A percentile compares a stretch with the other conserved stretches of the same genome.
Conservation (phyloP, 1,140 invertebrate genomes). For the Trialeurodes vaporariorum region DNA sequence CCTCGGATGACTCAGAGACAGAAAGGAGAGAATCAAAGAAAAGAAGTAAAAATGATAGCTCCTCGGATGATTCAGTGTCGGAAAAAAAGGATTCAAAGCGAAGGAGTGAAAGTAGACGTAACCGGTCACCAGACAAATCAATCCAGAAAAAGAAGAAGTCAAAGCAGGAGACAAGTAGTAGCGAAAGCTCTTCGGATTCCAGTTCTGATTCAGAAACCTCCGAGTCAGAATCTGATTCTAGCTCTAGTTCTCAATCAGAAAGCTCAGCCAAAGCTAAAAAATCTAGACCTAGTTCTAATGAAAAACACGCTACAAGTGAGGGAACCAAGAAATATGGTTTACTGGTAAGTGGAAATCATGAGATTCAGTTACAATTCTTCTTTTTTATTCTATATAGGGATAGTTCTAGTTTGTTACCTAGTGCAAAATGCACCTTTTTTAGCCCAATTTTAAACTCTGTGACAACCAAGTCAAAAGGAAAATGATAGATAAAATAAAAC, state of each 20-base stretch:
- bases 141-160: background rate
- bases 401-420: too few species aligned
- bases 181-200: constrained; percentile 8
- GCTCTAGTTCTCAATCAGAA: constrained; percentile 9
- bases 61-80: background rate
- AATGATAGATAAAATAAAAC: too few species aligned
- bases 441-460: too few species aligned
- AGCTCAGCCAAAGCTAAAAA: background rate
- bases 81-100: constrained; percentile 2
- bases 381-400: too few species aligned
- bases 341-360: too few species aligned
- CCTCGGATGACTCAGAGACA: background rate
- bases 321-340: constrained; percentile 10
- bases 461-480: too few species aligned
- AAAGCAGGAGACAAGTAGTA: constrained; percentile 3
- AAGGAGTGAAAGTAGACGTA: background rate
- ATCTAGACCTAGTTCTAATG: background rate
- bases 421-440: too few species aligned
- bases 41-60: background rate
- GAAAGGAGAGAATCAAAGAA: background rate
- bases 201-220: constrained; percentile 2
- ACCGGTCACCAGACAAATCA: background rate
- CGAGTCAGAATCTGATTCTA: constrained; percentile 5
- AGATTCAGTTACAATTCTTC: too few species aligned
- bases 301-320: background rate